Base-by-base conservation (phyloP, 2,113 vertebrate genomes). In the Percina caprodes region DNA sequence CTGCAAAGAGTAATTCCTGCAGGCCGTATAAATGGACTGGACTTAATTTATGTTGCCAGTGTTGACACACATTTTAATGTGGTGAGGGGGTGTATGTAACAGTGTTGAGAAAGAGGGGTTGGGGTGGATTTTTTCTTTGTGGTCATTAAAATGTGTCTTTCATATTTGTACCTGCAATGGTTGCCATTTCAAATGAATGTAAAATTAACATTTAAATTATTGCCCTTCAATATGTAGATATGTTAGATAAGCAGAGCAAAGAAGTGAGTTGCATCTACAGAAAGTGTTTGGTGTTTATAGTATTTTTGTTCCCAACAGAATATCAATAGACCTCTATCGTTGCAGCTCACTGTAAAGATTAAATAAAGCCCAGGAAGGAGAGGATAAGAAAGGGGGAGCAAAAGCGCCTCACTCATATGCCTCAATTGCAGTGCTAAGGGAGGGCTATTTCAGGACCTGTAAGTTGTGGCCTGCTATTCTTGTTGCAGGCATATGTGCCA, bases 401-500 rank as follows among this genome's bases (percentile, higher is more conserved):
- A 55, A 79, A 71, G 77, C n/a, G 83, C 67, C 85, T 81, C 58
- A 11, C 80, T 89, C 69, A 51, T 80, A 26, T 74, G 78, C 85
- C 82, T 84, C 78, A 88, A 89, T 91, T 89, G 88, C 88, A 71
- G 88, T 76, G 82, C 84, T 21, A 79, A 58, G 69, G 77, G 76
- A 86, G 42, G 82, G 60, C 79, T 94, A 95, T 95, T 95, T 95
- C 84, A 88, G 82, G 85, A 84, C 68, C 88, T 70, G 81, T 78
- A 90, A 92, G 93, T 92, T 94, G 94, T 84, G 94, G 94, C 88
- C 78, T 70, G 88, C 92, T 94, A 93, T 95, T 94, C 93, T 88
- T 75, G 88, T 83, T 84, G 73, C 82, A 75, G 82, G 86, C 93
- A 90, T 91, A 85, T 93, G 93, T 81, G 84, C 91, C 90, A 92